Evolutionary conservation across 2,797 vertebrate species (phyloP).

Genomic region (Neomorphus geoffroyi): DNA sequence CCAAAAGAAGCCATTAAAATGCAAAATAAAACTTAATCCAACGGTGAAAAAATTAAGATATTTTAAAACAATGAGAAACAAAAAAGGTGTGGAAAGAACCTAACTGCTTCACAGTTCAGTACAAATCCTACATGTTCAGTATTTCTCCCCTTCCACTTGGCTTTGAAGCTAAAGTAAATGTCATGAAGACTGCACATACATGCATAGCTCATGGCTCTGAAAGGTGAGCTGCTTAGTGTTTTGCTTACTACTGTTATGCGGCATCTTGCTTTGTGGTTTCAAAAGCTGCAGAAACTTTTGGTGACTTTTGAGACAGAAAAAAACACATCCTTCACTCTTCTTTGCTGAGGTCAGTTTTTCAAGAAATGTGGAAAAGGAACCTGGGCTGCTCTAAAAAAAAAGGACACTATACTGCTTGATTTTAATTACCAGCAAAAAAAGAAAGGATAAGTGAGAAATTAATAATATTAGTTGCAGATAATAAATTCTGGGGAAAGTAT

Average conservation of each 20-base stretch:
- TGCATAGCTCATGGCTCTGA: not conserved
- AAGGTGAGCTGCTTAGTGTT: not conserved
- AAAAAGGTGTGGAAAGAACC: not conserved
- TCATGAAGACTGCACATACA: not conserved
- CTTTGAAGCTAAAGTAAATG: not conserved
- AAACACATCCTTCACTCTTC: not conserved
- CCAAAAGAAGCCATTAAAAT: not conserved
- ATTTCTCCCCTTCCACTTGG: not conserved
- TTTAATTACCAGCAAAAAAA: not conserved
- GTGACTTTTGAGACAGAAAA: not conserved
- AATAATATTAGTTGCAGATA: not conserved
- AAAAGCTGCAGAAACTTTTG: not conserved
- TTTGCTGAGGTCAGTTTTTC: not conserved
- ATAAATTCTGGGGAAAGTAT: not conserved
- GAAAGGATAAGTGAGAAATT: not conserved
- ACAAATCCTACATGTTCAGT: not conserved
- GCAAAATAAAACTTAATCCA: not conserved
- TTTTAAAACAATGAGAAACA: not conserved
- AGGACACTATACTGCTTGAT: no score
- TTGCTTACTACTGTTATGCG: not conserved
- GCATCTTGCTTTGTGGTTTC: not conserved
- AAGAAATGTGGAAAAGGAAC: not conserved
- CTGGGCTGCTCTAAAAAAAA: not conserved
- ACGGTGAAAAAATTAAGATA: not conserved
- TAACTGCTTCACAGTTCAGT: not conserved